Evolutionary conservation across 1,140 invertebrate species (phyloP), one percentile per base, ranked within the genome.

Genomic region (Drosophila pectinifera): DNA sequence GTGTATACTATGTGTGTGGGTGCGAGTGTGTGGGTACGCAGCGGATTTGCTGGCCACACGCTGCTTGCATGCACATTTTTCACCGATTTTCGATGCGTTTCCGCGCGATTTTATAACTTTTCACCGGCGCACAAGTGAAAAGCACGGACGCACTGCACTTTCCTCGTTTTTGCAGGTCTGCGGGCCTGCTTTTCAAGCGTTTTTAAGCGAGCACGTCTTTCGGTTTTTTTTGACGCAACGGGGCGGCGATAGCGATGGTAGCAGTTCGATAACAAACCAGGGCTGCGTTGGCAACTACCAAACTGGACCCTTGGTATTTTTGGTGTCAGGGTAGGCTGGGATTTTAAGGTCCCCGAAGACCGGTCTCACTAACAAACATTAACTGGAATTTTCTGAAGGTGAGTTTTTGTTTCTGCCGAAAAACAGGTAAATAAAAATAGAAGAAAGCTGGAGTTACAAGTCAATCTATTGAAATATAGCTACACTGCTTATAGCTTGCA

Each of bases 41-140:
- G 83, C 82, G 58, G 36, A 57, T 41, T 69, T 51, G 83, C 75
- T 82, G 83, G 63, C 75, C 83, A 84, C 81, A 84, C 81, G 81
- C 74, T 76, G 63, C 63, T 73, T 80, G 26, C 49, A 76, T 76
- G 49, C 31, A 39, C 84, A 88, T 83, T 86, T 78, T 76, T 38
- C 26, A 38, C 62, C 20, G 18, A 13, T 20, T 43, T 36, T 28
- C 4, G 0, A 26, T 1, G 10, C 6, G 39, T 49, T 51, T 16
- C 41, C 16, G 10, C 3, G 16, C 14, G 18, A 16, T 18, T 55
- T 13, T 3, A 48, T 36, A 16, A 22, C 46, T 49, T 18, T 20
- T 7, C 10, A 13, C 2, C 18, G 24, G 0, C 13, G n/a, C 34
- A 61, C 28, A 14, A 24, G 3, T 20, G 14, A 11, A 73, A 38